Conservation (phyloP, 2,797 vertebrate genomes). For the Eulemur albifrons region DNA sequence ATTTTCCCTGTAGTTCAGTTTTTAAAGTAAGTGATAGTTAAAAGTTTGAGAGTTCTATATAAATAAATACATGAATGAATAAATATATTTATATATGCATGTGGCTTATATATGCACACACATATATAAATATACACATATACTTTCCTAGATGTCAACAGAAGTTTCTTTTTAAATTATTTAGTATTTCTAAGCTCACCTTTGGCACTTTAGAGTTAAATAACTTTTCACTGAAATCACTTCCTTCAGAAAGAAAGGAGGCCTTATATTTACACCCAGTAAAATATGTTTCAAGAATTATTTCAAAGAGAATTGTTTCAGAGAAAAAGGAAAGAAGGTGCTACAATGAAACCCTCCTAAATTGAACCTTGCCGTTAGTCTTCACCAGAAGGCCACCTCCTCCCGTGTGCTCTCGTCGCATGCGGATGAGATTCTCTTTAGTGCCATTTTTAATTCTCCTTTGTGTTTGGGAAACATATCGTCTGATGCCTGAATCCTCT, state of each 20-base stretch:
- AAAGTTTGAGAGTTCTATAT: neutral
- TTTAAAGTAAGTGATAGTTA: neutral
- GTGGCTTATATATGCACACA: neutral
- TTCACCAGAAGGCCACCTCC: neutral
- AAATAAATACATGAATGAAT: neutral
- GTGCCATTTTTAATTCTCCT: neutral
- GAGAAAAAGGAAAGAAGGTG: conserved; percentile 17
- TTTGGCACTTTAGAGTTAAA: neutral
- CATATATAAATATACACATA: neutral
- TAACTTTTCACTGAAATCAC: conserved; percentile 7
- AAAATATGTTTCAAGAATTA: conserved; percentile 39
- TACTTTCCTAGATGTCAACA: neutral
- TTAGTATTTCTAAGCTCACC: neutral
- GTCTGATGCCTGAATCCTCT: neutral
- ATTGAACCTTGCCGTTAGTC: conserved; percentile 2
- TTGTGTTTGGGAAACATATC: conserved; percentile 10
- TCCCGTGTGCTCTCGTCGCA: neutral
- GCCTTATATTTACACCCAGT: neutral
- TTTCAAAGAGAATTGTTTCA: conserved; percentile 54
- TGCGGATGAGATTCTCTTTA: conserved; percentile 38
- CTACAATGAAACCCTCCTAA: neutral
- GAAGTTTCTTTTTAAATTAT: conserved; percentile 15
- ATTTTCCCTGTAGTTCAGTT: neutral
- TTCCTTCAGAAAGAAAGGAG: conserved; percentile 27
- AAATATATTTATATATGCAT: neutral